Percentiles rank a stretch among this genome's conserved stretches.
phyloP scores from a whole-genome alignment of 1,140 invertebrate genomes.

The Penaeus japonicus region DNA sequence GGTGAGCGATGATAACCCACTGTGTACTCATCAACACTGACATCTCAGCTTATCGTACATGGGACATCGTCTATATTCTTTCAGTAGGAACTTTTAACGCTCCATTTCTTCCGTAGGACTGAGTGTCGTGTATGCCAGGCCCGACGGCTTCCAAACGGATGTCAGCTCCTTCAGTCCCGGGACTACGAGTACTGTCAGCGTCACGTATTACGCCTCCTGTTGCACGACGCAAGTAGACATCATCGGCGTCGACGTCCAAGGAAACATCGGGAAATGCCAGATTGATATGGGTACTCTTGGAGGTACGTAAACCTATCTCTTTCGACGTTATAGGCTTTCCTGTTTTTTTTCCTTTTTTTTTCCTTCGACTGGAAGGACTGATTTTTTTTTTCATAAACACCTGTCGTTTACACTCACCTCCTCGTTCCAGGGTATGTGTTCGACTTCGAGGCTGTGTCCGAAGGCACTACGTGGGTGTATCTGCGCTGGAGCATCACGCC shows the following conservation, averaged over 20 bases:
- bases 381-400: too few relatives aligned
- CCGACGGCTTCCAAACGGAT: not conserved
- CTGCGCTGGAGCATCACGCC: not conserved
- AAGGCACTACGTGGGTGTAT: not conserved
- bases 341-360: too few relatives aligned
- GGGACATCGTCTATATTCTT: too few relatives aligned
- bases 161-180: not conserved
- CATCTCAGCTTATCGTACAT: too few relatives aligned
- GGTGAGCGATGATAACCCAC: not conserved
- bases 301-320: not conserved
- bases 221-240: constrained; percentile 11
- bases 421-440: not conserved
- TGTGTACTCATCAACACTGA: too few relatives aligned
- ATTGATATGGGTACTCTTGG: not conserved
- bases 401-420: too few relatives aligned
- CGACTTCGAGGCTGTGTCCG: not conserved
- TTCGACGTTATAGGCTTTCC: too few relatives aligned
- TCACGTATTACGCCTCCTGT: not conserved
- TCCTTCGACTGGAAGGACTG: too few relatives aligned
- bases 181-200: not conserved
- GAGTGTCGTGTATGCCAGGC: not conserved
- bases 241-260: not conserved
- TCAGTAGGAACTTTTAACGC: too few relatives aligned
- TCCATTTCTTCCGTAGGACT: not conserved
- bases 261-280: constrained; percentile 11